Evolutionary conservation across 2,113 vertebrate genomes (phyloP), one percentile per base, ranked within the genome.

Genomic region (Catharus minimus): DNA sequence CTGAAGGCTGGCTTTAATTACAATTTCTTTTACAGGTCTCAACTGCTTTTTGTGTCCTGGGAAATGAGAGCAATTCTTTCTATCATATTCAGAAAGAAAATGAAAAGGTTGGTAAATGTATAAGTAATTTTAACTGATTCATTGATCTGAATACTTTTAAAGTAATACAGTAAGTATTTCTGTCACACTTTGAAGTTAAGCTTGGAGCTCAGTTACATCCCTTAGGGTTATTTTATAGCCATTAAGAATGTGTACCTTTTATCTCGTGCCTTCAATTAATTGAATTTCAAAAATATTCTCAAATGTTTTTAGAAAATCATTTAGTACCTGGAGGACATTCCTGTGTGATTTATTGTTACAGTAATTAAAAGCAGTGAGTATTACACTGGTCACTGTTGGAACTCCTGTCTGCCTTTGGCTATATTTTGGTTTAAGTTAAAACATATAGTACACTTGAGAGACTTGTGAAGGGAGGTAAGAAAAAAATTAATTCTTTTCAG

Each of bases 211-310:
- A 65, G 80, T 95, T 95, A 89, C 93, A 95, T 94, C 96, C 97
- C 97, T 94, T 81, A 67, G 94, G 98, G 97, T 95, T 80, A 94
- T 96, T 97, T 96, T 98, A 96, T 94, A 97, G 96, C 97, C 97
- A 98, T 98, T 98, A 97, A 97, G 96, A 94, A 93, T 94, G 92
- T 97, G 95, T 96, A 96, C 97, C 97, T 98, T 98, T 98, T 98
- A 98, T 98, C 97, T 98, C 92, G 93, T 96, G 96, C 97, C 96
- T 97, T 96, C 97, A 97, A 97, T 98, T 98, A 98, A 98, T 97
- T 98, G 97, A 97, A 98, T 97, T 97, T 97, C 96, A 97, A 94
- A 97, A 98, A 97, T 96, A 96, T 97, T 97, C 96, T 93, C 94
- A 97, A 97, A 97, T 95, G 88, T 89, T 93, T 96, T 95, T 91